Evolutionary conservation across 2,888 invertebrate species (phyloP).

Genomic region (Therioaphis trifolii): DNA sequence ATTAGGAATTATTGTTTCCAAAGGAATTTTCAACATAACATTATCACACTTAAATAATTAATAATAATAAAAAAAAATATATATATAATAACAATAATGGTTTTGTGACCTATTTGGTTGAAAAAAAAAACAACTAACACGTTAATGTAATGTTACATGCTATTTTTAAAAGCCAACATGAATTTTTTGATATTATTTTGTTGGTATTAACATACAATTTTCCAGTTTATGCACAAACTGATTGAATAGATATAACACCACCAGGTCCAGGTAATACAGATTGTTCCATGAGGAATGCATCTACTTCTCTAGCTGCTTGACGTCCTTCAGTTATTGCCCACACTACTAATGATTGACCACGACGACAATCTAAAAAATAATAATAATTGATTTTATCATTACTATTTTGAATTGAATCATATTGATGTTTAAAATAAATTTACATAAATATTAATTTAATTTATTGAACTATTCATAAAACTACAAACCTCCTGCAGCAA

Average conservation of each 20-base stretch:
- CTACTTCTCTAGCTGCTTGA: slow-evolving; percentile 96
- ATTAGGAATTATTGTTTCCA: slow-evolving; percentile 46
- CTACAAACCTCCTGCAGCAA: slow-evolving; percentile 90
- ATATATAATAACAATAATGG: slow-evolving; percentile 43
- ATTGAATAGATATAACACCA: slow-evolving; percentile 76
- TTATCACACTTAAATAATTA: slow-evolving; percentile 45
- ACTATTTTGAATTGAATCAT: background rate
- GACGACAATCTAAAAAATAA: slow-evolving; percentile 84
- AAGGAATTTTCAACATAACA: slow-evolving; percentile 25
- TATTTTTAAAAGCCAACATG: slow-evolving; percentile 27
- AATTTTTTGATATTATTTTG: background rate
- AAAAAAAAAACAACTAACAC: slow-evolving; percentile 37
- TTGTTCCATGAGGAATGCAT: slow-evolving; percentile 82
- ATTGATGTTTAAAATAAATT: no score
- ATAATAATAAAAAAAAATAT: background rate
- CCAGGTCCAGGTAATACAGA: slow-evolving; percentile 92
- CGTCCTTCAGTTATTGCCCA: slow-evolving; percentile 99
- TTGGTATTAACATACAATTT: background rate
- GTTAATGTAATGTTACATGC: slow-evolving; percentile 29
- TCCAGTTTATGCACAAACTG: slow-evolving; percentile 12
- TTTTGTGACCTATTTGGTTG: slow-evolving; percentile 25
- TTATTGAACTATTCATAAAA: background rate
- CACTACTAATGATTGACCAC: slow-evolving; percentile 98
- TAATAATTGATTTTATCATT: background rate
- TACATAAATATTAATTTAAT: background rate